Percentiles rank a stretch among this genome's conserved stretches.
These are phyloP conservation scores for Rambutsinella grinnellia DNA, from an alignment of 2,888 invertebrate species.

Conservation along the genomic window DNA sequence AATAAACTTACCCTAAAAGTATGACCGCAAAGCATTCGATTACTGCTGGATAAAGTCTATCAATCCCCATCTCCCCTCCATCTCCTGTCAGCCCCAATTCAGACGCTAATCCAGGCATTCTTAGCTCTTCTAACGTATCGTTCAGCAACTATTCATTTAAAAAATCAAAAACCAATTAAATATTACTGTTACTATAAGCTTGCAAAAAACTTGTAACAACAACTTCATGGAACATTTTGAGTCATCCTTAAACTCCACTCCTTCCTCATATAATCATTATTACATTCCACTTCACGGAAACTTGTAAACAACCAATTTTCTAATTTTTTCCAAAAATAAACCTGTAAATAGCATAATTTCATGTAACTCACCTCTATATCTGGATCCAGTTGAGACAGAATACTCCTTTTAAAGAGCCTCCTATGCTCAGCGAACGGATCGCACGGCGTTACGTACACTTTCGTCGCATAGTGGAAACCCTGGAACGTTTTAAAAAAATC, in stretches of 20 bases:
- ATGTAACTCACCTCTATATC: constrained; percentile 21
- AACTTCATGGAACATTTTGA: too few relatives aligned
- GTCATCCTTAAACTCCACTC: too few relatives aligned
- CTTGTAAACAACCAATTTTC: too few relatives aligned
- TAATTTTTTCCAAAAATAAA: too few relatives aligned
- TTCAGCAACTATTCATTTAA: constrained; percentile 43
- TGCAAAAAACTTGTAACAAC: too few relatives aligned
- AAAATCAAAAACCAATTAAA: too few relatives aligned
- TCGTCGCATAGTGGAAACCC: constrained; percentile 62
- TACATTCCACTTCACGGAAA: too few relatives aligned
- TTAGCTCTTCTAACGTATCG: constrained; percentile 37
- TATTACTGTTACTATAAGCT: too few relatives aligned
- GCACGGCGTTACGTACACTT: constrained; percentile 49
- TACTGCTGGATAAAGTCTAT: constrained; percentile 82
- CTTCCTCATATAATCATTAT: too few relatives aligned
- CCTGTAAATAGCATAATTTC: too few relatives aligned
- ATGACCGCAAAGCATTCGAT: constrained; percentile 93
- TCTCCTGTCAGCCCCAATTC: constrained; percentile 24
- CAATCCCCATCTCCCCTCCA: constrained; percentile 48
- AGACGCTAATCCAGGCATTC: constrained; percentile 26
- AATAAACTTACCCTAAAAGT: constrained; percentile 87
- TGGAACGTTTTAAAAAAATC: constrained; percentile 21
- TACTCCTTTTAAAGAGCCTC: constrained; percentile 46
- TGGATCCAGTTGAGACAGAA: constrained; percentile 16
- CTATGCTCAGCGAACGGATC: constrained; percentile 43